Base-by-base conservation (phyloP, 2,113 vertebrate genomes). In the Lepidothrix coronata region DNA sequence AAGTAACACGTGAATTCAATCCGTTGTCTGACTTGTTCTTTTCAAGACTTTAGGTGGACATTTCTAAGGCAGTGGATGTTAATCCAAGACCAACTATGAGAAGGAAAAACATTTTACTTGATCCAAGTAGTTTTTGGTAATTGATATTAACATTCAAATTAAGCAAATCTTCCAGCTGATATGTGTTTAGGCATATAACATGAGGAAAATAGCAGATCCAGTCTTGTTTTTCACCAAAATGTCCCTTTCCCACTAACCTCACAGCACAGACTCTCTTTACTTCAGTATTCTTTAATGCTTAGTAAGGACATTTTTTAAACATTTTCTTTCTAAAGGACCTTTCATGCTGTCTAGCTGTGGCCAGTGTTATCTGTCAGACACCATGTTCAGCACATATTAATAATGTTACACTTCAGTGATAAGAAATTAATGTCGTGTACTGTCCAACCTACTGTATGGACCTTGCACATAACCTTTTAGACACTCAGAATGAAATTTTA, bases 291-390 rank as follows among this genome's bases (percentile, higher is more conserved):
- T 96, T 92, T 94, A 61, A 46, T 61, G 75, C 57, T 91, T 76
- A 52, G 46, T 52, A 68, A 94, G 51, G 85, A 55, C 63, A 84
- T 96, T 96, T 95, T 61, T 31, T 93, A 44, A 77, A 71, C 21
- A 30, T 62, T 52, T 92, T 90, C 39, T 62, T 39, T 84, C 88
- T 75, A 71, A 65, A 90, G 93, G 35, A 65, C 70, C 58, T 96
- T 91, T 91, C 75, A 81, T 63, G 77, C 24, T 96, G 35, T 80
- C 93, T 96, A 85, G 22, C 85, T 84, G 46, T 88, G 92, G 91
- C 74, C 76, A 72, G 52, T 57, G 15, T 43, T 79, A 17, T 85
- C 39, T 90, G 67, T 49, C 87, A 96, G 37, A 33, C 24, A 55
- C 33, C 33, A 48, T 46, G 43, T 80, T 95, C 89, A 91, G 51